Evolutionary conservation across 2,888 invertebrate genomes (phyloP), one percentile per base, ranked within the genome.

Genomic region (Thymelicus acteon): DNA sequence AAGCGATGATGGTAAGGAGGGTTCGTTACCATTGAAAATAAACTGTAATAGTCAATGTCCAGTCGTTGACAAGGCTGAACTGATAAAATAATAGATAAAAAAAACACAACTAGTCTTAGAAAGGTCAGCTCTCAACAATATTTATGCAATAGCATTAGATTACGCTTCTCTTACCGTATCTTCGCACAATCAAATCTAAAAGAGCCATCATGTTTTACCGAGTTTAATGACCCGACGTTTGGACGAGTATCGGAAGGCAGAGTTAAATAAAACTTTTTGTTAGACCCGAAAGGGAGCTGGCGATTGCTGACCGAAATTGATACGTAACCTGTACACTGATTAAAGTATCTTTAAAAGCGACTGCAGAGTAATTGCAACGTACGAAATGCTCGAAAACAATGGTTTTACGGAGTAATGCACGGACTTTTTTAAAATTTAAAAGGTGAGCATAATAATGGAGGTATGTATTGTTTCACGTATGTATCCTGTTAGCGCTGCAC

Each of bases 351-450:
- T 71, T 61, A 52, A 66, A 54, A 66, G 58, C 71, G 60, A 68
- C 65, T 60, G 60, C 60, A 47, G 47, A 61, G 54, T 61, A 71
- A 72, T 72, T 63, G 67, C 71, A 67, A 72, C 62, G 67, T 63
- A 72, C 63, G 52, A 67, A 72, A 72, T 62, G 71, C 37, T 70
- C 72, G 66, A 68, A 66, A 67, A 74, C 73, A 72, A 72, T 73
- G 69, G 74, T 73, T 44, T 64, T 48, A 54, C 44, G 44, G 52
- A 61, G 19, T 68, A 52, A 57, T 37, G 72, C 61, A 60, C 10
- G 66, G 52, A 63, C 64, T 70, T 63, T 73, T 79, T 77, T 77
- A 76, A 77, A 79, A 79, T 79, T 78, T 79, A 80, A 81, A 78
- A 76, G 62, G 75, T 80, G 80, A 79, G 79, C 75, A 77, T 76